phyloP scores from a whole-genome alignment of 1,140 invertebrate species.

The Odontomachus brunneus region DNA sequence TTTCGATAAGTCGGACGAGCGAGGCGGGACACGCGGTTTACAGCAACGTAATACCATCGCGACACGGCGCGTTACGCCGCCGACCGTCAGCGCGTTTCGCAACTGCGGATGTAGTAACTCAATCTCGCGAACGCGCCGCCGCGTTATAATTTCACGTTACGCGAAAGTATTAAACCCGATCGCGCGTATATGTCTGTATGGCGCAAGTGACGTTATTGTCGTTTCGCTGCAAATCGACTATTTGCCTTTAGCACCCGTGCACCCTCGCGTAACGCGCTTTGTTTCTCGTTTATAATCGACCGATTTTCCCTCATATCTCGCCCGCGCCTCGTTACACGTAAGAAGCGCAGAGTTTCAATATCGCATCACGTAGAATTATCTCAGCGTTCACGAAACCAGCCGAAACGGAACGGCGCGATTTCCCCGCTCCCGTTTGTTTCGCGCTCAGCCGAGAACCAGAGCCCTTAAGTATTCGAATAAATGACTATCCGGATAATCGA shows the following conservation, averaged over 20 bases:
- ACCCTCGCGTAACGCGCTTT: neutral
- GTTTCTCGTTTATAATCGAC: neutral
- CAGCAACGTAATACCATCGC: slow-evolving; percentile 37
- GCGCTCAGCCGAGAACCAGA: too few relatives aligned
- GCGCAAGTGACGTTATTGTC: neutral
- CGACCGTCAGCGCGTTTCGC: slow-evolving; percentile 4
- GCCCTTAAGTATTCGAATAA: too few relatives aligned
- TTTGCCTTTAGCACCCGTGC: slow-evolving; percentile 32
- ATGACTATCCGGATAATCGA: too few relatives aligned
- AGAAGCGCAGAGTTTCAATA: neutral
- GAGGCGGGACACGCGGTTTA: slow-evolving; percentile 1
- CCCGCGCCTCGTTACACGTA: too few relatives aligned
- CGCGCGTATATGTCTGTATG: neutral
- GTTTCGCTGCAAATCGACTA: slow-evolving; percentile 52
- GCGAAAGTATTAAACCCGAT: slow-evolving; percentile 58
- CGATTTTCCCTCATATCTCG: neutral
- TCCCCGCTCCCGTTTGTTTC: neutral
- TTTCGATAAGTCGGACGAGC: slow-evolving; percentile 36
- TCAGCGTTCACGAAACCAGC: too few relatives aligned
- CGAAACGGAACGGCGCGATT: neutral
- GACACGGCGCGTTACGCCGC: too few relatives aligned
- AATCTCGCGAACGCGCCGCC: slow-evolving; percentile 52
- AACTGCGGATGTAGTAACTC: slow-evolving; percentile 57
- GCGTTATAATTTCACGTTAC: slow-evolving; percentile 60
- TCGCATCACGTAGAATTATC: too few relatives aligned